phyloP scores from a whole-genome alignment of 1,140 invertebrate genomes.

The Drosophila takahashii region DNA sequence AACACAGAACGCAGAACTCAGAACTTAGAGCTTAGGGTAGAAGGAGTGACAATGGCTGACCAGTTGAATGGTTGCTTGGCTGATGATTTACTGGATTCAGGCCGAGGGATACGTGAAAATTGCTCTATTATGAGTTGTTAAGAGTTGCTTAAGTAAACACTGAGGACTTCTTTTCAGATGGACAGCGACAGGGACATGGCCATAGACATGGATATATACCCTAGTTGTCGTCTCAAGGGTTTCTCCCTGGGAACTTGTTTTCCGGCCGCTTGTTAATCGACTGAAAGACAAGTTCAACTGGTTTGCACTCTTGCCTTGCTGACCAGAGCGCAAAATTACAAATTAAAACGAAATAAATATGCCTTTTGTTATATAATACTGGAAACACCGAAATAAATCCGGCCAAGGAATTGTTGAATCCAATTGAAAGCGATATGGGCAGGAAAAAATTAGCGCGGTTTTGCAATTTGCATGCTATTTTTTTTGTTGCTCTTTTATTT shows the following conservation, averaged over 20 bases:
- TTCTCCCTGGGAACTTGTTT: conserved; percentile 64
- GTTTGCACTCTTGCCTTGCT: conserved; percentile 59
- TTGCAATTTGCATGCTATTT: conserved; percentile 74
- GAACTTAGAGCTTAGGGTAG: conserved; percentile 20
- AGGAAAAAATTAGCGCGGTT: conserved; percentile 76
- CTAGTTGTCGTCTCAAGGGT: conserved; percentile 56
- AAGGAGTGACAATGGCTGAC: conserved; percentile 74
- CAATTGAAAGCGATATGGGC: conserved; percentile 72
- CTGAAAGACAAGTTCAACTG: conserved; percentile 71
- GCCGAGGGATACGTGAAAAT: conserved; percentile 81
- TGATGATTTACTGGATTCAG: conserved; percentile 66
- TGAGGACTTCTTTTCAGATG: conserved; percentile 32
- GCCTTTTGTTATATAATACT: conserved; percentile 76
- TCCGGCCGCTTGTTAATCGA: conserved; percentile 62
- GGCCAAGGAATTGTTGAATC: conserved; percentile 29
- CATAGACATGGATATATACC: conserved; percentile 38
- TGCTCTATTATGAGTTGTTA: conserved; percentile 84
- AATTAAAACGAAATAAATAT: conserved; percentile 83
- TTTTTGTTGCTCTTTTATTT: neutral
- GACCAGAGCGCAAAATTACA: conserved; percentile 82
- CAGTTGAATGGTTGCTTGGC: conserved; percentile 44
- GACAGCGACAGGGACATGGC: conserved; percentile 37
- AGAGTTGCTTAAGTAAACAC: conserved; percentile 78
- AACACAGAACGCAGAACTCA: conserved; percentile 7
- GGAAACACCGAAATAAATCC: conserved; percentile 47